Conservation (phyloP, 2,113 vertebrate genomes). For the Erpornis zantholeuca region DNA sequence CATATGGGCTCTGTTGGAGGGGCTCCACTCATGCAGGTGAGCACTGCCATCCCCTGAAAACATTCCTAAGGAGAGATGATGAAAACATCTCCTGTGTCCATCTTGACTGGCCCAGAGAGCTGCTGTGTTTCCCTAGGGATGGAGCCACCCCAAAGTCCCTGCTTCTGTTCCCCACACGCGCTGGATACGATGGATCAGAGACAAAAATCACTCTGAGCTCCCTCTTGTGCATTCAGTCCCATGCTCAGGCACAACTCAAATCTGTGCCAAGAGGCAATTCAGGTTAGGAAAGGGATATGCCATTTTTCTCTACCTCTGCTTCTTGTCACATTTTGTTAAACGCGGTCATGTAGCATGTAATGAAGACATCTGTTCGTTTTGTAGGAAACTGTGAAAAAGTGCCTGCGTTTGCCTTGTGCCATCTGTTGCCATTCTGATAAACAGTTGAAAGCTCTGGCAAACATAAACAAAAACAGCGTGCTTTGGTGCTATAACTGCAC, state of each 20-base stretch:
- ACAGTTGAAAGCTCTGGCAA: slow-evolving; percentile 67
- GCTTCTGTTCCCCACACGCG: neutral
- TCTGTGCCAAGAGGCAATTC: slow-evolving; percentile 49
- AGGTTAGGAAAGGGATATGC: slow-evolving; percentile 41
- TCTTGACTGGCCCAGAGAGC: neutral
- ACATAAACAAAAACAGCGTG: slow-evolving; percentile 39
- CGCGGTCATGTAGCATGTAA: slow-evolving; percentile 67
- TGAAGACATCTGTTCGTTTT: slow-evolving; percentile 77
- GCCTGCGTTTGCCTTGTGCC: slow-evolving; percentile 58
- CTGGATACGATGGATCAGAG: neutral
- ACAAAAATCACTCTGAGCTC: neutral
- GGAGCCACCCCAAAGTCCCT: neutral
- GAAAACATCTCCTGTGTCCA: neutral
- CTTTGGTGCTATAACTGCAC: slow-evolving; percentile 25
- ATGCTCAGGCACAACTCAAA: slow-evolving; percentile 15
- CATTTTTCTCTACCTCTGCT: slow-evolving; percentile 69
- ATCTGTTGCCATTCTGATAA: slow-evolving; percentile 72
- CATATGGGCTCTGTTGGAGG: neutral
- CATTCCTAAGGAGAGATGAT: neutral
- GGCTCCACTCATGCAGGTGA: neutral
- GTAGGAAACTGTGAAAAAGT: slow-evolving; percentile 73
- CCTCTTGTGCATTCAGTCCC: slow-evolving; percentile 20
- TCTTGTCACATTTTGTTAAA: slow-evolving; percentile 69
- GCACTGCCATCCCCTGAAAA: neutral
- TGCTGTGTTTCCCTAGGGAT: neutral